Evolutionary conservation across 1,140 invertebrate species (phyloP).

Genomic region (Heterodera schachtii): DNA sequence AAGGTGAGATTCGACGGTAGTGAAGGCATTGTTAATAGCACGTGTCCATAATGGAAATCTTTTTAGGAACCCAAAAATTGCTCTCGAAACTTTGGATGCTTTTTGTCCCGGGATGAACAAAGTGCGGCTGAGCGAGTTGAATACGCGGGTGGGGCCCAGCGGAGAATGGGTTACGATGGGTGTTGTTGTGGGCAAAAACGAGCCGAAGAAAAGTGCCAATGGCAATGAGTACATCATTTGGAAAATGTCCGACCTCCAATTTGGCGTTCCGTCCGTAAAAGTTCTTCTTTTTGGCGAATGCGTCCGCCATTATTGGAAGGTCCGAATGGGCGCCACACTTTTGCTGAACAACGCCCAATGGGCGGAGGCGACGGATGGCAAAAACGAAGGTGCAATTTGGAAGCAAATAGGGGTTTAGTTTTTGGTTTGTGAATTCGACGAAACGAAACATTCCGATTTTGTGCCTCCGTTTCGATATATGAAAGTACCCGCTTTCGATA

Average conservation of each 20-base stretch:
- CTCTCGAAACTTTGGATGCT: slow-evolving; percentile 37
- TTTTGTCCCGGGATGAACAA: slow-evolving; percentile 42
- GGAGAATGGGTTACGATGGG: slow-evolving; percentile 55
- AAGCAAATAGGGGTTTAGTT: background rate
- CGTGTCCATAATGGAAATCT: background rate
- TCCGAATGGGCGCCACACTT: slow-evolving; percentile 50
- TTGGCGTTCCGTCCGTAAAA: slow-evolving; percentile 46
- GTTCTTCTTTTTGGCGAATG: slow-evolving; percentile 61
- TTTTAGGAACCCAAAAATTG: slow-evolving; percentile 42
- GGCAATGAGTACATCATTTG: slow-evolving; percentile 63
- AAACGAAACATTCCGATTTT: too few relatives aligned
- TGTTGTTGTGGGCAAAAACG: slow-evolving; percentile 56
- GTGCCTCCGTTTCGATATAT: too few relatives aligned
- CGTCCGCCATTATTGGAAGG: slow-evolving; percentile 58
- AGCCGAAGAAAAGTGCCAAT: slow-evolving; percentile 57
- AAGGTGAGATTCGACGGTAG: background rate
- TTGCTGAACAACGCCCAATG: slow-evolving; percentile 32
- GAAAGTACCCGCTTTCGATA: too few relatives aligned
- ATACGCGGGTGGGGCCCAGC: background rate
- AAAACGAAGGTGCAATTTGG: slow-evolving; percentile 9
- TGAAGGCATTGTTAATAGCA: background rate
- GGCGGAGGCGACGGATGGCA: slow-evolving; percentile 14
- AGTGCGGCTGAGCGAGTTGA: slow-evolving; percentile 28
- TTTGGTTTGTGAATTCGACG: slow-evolving; percentile 11
- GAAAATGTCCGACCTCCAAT: slow-evolving; percentile 47